Conservation (phyloP, 2,888 invertebrate species). For the Monopis laevigella region DNA sequence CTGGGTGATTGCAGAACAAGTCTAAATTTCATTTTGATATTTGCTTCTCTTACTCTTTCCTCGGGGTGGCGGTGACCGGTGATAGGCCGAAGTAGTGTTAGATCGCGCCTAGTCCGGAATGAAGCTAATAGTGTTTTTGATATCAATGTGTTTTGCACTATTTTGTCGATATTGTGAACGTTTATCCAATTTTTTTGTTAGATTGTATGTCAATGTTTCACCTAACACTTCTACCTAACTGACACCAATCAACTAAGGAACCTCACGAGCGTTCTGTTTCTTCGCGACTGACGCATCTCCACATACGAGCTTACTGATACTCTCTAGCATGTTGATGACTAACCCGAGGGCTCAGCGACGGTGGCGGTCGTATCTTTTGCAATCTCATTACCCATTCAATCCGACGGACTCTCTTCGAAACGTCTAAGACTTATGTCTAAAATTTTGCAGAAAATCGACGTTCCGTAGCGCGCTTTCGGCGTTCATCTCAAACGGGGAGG, state of each 20-base stretch:
- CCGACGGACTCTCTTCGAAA: constrained; percentile 34
- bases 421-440: constrained; percentile 64
- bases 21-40: constrained; percentile 69
- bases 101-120: constrained; percentile 56
- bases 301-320: constrained; percentile 63
- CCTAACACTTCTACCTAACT: constrained; percentile 40
- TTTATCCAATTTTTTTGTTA: constrained; percentile 57
- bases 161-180: constrained; percentile 42
- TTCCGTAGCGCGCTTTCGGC: constrained; percentile 68
- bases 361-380: constrained; percentile 44
- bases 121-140: constrained; percentile 53
- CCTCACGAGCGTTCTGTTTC: constrained; percentile 1
- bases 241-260: constrained; percentile 22
- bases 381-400: constrained; percentile 8
- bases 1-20: constrained; percentile 57
- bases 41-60: constrained; percentile 50
- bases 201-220: constrained; percentile 64
- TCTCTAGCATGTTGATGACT: constrained; percentile 61
- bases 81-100: constrained; percentile 56
- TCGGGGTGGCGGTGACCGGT: constrained; percentile 48
- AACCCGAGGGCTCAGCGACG: constrained; percentile 58
- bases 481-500: constrained; percentile 68
- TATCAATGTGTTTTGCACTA: constrained; percentile 48
- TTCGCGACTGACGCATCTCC: constrained; percentile 33
- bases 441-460: constrained; percentile 67